Evolutionary conservation across 2,113 vertebrate species (phyloP).

Genomic region (Nannospalax galili): DNA sequence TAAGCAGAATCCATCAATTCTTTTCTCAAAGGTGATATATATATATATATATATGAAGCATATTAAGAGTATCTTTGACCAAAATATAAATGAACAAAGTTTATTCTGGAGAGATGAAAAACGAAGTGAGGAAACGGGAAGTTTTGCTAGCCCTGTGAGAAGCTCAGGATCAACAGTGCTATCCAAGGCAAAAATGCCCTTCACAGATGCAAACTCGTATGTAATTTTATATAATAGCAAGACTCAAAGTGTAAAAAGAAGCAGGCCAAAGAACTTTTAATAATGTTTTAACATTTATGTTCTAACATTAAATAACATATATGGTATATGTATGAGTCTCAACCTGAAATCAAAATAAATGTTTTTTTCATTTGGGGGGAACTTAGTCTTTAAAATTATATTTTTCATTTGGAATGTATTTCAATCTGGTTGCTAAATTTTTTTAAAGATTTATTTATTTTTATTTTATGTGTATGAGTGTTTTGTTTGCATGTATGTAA

Average conservation of each 20-base stretch:
- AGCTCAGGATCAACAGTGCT: background rate
- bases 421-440: background rate
- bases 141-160: background rate
- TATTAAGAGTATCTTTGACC: constrained; percentile 21
- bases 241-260: background rate
- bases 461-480: no score
- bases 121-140: constrained; percentile 14
- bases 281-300: background rate
- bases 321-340: background rate
- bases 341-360: background rate
- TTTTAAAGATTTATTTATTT: background rate
- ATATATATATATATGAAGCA: background rate
- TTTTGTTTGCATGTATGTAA: no score
- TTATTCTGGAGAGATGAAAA: background rate
- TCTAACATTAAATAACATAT: no score
- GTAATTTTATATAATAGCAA: background rate
- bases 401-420: constrained; percentile 1
- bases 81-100: constrained; percentile 12
- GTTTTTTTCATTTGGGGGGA: background rate
- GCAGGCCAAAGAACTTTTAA: constrained; percentile 25
- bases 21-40: background rate
- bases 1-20: constrained; percentile 18
- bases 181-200: background rate
- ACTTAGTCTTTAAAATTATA: background rate
- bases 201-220: background rate